Conservation (phyloP, 2,113 vertebrate species). For the Ranitomeya imitator region DNA sequence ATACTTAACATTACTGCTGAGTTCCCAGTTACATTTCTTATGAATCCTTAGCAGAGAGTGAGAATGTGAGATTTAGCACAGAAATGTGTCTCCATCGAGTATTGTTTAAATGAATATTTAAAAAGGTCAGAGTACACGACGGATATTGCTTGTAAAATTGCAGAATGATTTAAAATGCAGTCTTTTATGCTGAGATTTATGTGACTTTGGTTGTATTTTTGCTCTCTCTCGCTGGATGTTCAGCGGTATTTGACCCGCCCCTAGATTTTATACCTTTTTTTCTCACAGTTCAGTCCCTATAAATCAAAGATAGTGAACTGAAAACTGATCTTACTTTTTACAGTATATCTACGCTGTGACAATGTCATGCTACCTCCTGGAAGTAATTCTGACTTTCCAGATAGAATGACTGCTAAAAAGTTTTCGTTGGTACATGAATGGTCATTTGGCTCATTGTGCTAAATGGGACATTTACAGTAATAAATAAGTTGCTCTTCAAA, state of each 20-base stretch:
- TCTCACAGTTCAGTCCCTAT: constrained; percentile 48
- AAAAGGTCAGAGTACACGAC: constrained; percentile 62
- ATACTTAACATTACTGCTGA: neutral
- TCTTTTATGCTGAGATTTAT: constrained; percentile 53
- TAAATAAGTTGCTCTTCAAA: neutral
- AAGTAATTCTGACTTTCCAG: neutral
- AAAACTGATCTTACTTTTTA: constrained; percentile 52
- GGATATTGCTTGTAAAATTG: constrained; percentile 60
- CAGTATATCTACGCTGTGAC: constrained; percentile 16
- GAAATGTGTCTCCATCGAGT: constrained; percentile 43
- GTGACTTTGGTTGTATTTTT: constrained; percentile 50
- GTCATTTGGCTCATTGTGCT: neutral
- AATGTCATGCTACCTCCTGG: neutral
- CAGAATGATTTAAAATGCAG: constrained; percentile 46
- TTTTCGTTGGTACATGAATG: neutral
- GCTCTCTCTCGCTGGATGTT: constrained; percentile 13
- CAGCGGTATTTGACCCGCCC: constrained; percentile 14
- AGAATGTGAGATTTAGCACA: constrained; percentile 37
- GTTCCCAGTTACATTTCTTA: neutral
- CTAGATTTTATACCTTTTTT: constrained; percentile 37
- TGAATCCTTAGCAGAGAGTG: constrained; percentile 7
- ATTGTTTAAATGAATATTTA: constrained; percentile 62
- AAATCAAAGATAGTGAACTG: constrained; percentile 58
- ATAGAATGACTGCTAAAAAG: constrained; percentile 3
- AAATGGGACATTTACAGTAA: neutral